phyloP scores from a whole-genome alignment of 2,113 vertebrate species.

The human (Homo sapiens) region DNA sequence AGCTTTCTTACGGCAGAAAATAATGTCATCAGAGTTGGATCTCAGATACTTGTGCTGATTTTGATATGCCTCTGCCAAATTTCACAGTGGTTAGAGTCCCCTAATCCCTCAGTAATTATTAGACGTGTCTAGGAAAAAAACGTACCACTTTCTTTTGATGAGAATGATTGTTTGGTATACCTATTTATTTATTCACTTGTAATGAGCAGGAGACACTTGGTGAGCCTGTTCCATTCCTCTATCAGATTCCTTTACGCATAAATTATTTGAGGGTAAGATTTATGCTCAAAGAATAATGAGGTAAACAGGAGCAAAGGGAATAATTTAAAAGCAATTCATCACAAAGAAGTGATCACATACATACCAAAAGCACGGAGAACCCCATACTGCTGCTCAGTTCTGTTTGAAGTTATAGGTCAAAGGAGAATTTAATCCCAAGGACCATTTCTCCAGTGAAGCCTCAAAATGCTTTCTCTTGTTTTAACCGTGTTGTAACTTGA shows the following conservation, averaged over 20 bases:
- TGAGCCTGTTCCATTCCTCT: constrained; percentile 54
- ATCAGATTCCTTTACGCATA: constrained; percentile 65
- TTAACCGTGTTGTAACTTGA: background rate
- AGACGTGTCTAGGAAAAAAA: constrained; percentile 35
- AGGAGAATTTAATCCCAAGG: constrained; percentile 41
- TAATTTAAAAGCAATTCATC: constrained; percentile 72
- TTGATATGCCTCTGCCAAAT: constrained; percentile 51
- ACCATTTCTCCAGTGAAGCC: background rate
- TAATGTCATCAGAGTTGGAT: constrained; percentile 19
- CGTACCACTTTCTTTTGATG: constrained; percentile 64
- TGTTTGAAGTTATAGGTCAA: constrained; percentile 59
- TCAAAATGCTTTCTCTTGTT: background rate
- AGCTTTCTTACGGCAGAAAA: constrained; percentile 31
- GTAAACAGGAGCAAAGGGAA: constrained; percentile 75
- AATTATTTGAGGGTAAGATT: constrained; percentile 74
- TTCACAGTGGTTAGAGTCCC: constrained; percentile 60
- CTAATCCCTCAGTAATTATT: constrained; percentile 74
- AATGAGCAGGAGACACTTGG: constrained; percentile 70
- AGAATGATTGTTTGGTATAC: constrained; percentile 68
- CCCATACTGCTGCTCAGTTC: background rate
- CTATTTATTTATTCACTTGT: constrained; percentile 76
- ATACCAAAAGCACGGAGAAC: background rate
- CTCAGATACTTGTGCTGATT: constrained; percentile 48
- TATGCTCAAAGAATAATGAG: constrained; percentile 74
- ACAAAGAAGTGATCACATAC: constrained; percentile 59